Base-by-base conservation (phyloP, 2,888 invertebrate species). In the Parapristionchus giblindavisi region DNA sequence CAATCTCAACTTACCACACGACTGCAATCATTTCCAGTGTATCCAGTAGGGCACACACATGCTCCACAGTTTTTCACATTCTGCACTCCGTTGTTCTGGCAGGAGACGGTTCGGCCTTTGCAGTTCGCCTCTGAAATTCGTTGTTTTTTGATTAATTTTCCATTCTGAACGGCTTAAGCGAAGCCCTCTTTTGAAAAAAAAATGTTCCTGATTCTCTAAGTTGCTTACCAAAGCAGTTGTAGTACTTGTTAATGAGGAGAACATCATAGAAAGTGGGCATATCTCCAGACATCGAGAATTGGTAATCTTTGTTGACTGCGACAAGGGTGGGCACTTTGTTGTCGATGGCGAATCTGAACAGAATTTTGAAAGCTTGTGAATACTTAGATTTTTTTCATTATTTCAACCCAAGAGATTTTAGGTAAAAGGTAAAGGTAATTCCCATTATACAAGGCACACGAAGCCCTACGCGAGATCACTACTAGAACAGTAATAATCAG, bases 221-320 rank as follows among this genome's bases (percentile, higher is more conserved):
- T 11, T 24, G 29, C 65, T 43, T 24, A 56, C 58, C 71, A 32
- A 52, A 38, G 58, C 71, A 71, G 56, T 71, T 54, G 58, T 71
- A 71, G 58, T 71, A 71, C 71, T 71, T 56, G 43, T 71, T 71
- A 4, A 71, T 43, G 1, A 71, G 38, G 3, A 54, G 43, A 1
- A 71, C 43, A 43, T 71, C 71, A 27, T 71, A 71, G 71, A 71
- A 71, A 8, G 71, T 56, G 36, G 56, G 56, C 27, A 56, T 29
- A 32, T 58, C 56, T 38, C 56, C 54, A 21, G 21, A 32, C 71
- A 71, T 71, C 29, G 71, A 56, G 71, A 52, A 56, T 29, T 71
- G 71, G n/a, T 40, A 56, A 17, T 52, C 56, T 43, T 54, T 40
- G 58, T 58, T 40, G 0, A 24, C 36, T 5, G 71, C 71, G 4